Evolutionary conservation across 2,888 invertebrate genomes (phyloP).

Genomic region (Argynnis bischoffii): DNA sequence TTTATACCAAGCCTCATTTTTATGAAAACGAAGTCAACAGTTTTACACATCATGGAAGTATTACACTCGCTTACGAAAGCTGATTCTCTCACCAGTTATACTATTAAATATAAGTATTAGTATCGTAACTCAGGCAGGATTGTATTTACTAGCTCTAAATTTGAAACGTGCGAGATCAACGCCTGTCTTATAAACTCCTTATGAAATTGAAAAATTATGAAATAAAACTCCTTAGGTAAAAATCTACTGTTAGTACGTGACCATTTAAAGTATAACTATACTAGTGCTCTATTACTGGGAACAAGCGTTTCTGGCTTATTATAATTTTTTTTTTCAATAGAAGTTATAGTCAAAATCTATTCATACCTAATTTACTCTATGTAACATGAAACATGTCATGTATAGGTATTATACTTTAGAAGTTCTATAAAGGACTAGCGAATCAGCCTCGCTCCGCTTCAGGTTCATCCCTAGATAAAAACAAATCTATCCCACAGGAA

Average conservation of each 20-base stretch:
- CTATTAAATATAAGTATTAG: constrained; percentile 1
- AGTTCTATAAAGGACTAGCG: no score
- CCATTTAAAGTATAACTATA: not conserved
- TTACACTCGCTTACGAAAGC: not conserved
- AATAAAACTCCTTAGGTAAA: not conserved
- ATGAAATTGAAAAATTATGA: constrained; percentile 12
- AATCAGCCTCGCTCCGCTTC: no score
- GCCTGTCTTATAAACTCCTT: constrained; percentile 25
- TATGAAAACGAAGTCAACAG: no score
- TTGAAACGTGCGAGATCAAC: constrained; percentile 25
- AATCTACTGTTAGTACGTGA: constrained; percentile 18
- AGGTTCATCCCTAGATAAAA: no score
- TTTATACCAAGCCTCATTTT: no score
- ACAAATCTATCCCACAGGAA: no score
- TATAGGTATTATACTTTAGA: not conserved
- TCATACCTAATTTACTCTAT: no score
- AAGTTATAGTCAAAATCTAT: no score
- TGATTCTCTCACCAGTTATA: not conserved
- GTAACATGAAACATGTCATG: not conserved
- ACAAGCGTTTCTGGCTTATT: no score
- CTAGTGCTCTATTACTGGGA: no score
- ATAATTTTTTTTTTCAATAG: no score
- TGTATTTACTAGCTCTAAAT: constrained; percentile 25
- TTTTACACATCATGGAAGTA: no score
- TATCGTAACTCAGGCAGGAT: constrained; percentile 15